Conservation (phyloP, 2,113 vertebrate species). For the Gavia stellata region DNA sequence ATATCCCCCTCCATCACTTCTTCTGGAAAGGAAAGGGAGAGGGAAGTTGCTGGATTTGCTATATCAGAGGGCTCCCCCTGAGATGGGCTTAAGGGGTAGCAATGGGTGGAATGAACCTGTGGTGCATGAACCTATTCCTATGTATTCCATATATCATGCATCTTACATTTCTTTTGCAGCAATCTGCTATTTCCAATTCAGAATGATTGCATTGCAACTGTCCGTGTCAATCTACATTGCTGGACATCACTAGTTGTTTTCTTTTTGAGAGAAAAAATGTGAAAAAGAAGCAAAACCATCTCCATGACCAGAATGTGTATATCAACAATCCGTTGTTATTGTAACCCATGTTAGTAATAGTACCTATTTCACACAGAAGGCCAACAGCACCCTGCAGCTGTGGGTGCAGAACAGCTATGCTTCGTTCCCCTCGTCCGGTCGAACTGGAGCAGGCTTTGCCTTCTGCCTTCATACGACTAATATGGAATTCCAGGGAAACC, state of each 20-base stretch:
- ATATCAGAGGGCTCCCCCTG: background rate
- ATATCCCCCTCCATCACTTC: background rate
- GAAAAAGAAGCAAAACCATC: background rate
- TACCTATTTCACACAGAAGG: background rate
- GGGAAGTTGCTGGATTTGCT: background rate
- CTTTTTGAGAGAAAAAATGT: background rate
- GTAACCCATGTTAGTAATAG: background rate
- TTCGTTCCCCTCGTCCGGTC: background rate
- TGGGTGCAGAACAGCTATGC: background rate
- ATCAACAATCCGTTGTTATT: background rate
- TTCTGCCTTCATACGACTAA: background rate
- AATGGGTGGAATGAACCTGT: background rate
- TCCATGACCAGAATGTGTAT: background rate
- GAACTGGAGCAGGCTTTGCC: background rate
- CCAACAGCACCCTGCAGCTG: background rate
- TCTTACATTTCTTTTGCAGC: background rate
- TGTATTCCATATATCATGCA: background rate
- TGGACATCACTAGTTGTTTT: background rate
- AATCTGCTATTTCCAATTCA: background rate
- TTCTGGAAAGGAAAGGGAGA: background rate
- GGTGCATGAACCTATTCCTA: background rate
- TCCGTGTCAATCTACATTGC: rapidly evolving
- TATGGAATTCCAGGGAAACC: background rate
- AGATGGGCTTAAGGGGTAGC: background rate
- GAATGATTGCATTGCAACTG: background rate